A percentile compares a stretch with the other conserved stretches of the same genome.
These are phyloP conservation scores for Alviniconcha strummeri DNA, from an alignment of 2,888 invertebrate species.

Conservation along the genomic window DNA sequence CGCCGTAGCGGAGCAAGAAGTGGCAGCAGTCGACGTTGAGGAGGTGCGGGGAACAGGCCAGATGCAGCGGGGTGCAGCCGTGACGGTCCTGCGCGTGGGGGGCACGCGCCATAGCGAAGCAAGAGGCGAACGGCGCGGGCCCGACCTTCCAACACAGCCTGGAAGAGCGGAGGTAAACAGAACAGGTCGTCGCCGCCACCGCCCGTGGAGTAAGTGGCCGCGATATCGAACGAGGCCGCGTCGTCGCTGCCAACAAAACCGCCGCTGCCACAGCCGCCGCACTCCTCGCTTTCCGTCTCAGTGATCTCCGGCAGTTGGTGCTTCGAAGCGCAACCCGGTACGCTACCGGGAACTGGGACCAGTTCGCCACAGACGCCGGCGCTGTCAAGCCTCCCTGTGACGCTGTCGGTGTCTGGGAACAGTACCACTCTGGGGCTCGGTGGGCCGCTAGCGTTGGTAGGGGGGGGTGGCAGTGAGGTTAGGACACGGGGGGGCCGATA, in stretches of 20 bases:
- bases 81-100: slow-evolving; percentile 76
- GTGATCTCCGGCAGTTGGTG: slow-evolving; percentile 38
- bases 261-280: neutral
- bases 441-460: neutral
- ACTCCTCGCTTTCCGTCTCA: slow-evolving; percentile 33
- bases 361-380: neutral
- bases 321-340: neutral
- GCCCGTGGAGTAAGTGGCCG: slow-evolving; percentile 22
- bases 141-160: slow-evolving; percentile 77
- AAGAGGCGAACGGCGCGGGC: slow-evolving; percentile 77
- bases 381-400: slow-evolving; percentile 18
- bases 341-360: neutral
- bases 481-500: neutral
- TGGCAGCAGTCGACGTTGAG: slow-evolving; percentile 77
- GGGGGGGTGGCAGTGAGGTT: neutral
- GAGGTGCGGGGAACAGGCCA: slow-evolving; percentile 77
- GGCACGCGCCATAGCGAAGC: slow-evolving; percentile 77
- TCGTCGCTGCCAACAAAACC: slow-evolving; percentile 18
- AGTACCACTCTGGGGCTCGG: neutral
- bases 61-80: slow-evolving; percentile 78
- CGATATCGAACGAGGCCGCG: slow-evolving; percentile 28
- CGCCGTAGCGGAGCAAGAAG: slow-evolving; percentile 76
- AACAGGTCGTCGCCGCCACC: slow-evolving; percentile 73
- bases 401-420: slow-evolving; percentile 7
- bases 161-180: slow-evolving; percentile 78